A percentile compares a stretch with the other conserved stretches of the same genome.
Evolutionary conservation across 2,797 vertebrate genomes (phyloP).

Genomic region (Podarcis lilfordi): DNA sequence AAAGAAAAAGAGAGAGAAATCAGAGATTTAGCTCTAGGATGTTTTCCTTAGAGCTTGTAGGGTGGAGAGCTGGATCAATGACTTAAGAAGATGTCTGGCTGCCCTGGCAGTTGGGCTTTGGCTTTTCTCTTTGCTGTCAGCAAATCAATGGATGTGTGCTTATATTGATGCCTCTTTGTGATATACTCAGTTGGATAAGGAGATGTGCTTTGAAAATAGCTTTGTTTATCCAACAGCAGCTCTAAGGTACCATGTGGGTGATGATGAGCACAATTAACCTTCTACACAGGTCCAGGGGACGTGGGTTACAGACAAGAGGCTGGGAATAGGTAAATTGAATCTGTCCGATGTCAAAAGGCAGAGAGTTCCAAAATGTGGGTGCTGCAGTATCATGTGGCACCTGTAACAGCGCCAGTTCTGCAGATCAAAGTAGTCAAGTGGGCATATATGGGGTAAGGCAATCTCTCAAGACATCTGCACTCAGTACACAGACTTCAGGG

Average conservation of each 20-base stretch:
- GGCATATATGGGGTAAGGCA: too few species aligned
- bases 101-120: conserved; percentile 5
- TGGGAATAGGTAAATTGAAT: background rate
- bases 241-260: background rate
- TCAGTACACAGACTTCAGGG: too few species aligned
- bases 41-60: background rate
- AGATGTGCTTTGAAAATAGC: conserved; percentile 5
- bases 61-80: background rate
- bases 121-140: conserved; percentile 5
- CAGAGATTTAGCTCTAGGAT: background rate
- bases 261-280: background rate
- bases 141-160: background rate
- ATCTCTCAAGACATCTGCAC: too few species aligned
- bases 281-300: background rate
- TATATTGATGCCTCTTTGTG: conserved; percentile 21
- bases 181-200: background rate
- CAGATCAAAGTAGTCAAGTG: too few species aligned
- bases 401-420: too few species aligned
- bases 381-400: too few species aligned
- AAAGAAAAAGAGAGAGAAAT: background rate
- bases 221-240: background rate
- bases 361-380: too few species aligned
- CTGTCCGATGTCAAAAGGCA: too few species aligned
- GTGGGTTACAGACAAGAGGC: background rate
- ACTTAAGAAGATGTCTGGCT: background rate